Evolutionary conservation across 2,888 invertebrate species (phyloP), one percentile per base, ranked within the genome.

Genomic region (Melipona bicolor): DNA sequence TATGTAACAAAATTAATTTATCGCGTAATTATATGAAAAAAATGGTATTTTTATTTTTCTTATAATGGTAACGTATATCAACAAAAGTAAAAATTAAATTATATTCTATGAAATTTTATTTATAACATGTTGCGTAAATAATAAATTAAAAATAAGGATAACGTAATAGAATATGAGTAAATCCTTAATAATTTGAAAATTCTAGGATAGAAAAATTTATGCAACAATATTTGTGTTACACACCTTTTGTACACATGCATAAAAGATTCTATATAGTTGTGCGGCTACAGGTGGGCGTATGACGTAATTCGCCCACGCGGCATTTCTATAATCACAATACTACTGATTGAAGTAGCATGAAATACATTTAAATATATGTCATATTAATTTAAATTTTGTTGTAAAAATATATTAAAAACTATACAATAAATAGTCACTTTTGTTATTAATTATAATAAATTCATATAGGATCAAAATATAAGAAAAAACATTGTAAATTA

Each of bases 231-330:
- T 77, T 83, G 85, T 61, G 24, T 56, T 50, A 67, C 54, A 81
- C 90, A 92, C 90, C 85, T 87, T 85, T 76, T 91, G 86, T 78
- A 71, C 71, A 76, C 17, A 85, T 65, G 77, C 50, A 65, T 78
- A 70, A 73, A 77, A 32, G 61, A 77, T 75, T 90, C 83, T 84
- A 82, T 87, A 87, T 84, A 86, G 85, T 78, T 80, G 80, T 84
- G 83, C 81, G 87, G 91, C 92, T 92, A 93, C 93, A 93, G 93
- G 93, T 93, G 93, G 93, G 93, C 92, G 93, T 91, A 93, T 93
- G 93, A 93, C 93, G 93, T 92, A 93, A 92, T 92, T 92, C 92
- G 90, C 92, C 92, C 92, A 92, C 92, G 92, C 92, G 92, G 90
- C 87, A 87, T 87, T 73, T 83, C 89, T 88, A 90, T 92, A 92